Evolutionary conservation across 2,113 vertebrate species (phyloP), one percentile per base, ranked within the genome.

Genomic region (Panurus biarmicus): DNA sequence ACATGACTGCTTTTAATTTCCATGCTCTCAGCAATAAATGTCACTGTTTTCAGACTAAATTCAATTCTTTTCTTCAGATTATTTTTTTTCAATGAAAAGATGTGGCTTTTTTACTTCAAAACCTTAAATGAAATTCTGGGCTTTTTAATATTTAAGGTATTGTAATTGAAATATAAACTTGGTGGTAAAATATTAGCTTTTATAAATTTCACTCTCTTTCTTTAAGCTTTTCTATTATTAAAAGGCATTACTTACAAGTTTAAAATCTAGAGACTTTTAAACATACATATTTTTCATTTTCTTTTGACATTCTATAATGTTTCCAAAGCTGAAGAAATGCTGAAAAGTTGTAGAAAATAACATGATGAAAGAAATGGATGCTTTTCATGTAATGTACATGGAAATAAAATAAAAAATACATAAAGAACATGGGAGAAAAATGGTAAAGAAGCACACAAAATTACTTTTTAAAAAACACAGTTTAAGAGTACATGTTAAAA

Each of bases 1-100:
- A 95, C 82, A 95, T 5, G 71, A 90, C 60, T 80, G 64, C 42
- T 38, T 93, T 86, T 95, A 40, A 87, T 93, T 94, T 72, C 78
- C 70, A 89, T 72, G 36, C 71, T 36, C 36, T 94, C 74, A 57
- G 78, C 81, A 75, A 87, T 73, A 89, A 91, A 87, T 44, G 56
- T 67, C 82, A 88, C 44, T 88, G 47, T 74, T 88, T 92, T 88
- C 88, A 58, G 82, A 54, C 45, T 26, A 70, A 61, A 19, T 83
- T 90, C 35, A 80, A 5, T 51, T 65, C 21, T 80, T 76, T 91
- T 54, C 54, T 73, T 94, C 64, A 51, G 33, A 50, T 42, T 33
- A n/a, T 35, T 20, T 72, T 64, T 45, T 61, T 74, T 28, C 26
- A 83, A 33, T 47, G 42, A 66, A 79, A 66, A 76, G 5, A 15